Base-by-base conservation (phyloP, 2,888 invertebrate genomes). In the Ophion costatus region DNA sequence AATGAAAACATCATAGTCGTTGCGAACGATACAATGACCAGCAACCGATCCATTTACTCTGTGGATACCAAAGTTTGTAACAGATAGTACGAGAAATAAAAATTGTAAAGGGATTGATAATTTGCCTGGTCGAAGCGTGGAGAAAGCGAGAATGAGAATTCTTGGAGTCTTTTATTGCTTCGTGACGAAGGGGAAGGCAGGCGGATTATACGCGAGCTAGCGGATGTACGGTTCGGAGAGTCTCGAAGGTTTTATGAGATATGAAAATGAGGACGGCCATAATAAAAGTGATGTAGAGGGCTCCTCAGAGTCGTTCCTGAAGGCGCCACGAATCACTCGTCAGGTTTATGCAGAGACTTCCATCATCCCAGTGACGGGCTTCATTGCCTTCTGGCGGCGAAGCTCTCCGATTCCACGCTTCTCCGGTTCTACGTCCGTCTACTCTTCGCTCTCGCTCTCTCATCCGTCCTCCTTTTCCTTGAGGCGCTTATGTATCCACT, bases 271-370 rank as follows among this genome's bases (percentile, higher is more conserved):
- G 93, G 91, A 92, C 92, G 92, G 91, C 91, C 90, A 93, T 92
- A 92, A 93, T 93, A 94, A 94, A 94, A 93, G 91, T 93, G 94
- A 94, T 93, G 91, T 93, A 94, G 92, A 91, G 90, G 92, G 92
- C 93, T 92, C 93, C 92, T 91, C 92, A 89, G 89, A 92, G 93
- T 93, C 92, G 92, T 93, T 93, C 89, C 91, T 92, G 91, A 93
- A 93, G 93, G 93, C 93, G 91, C 91, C 91, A 93, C 92, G 92
- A 93, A 93, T 93, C 93, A 93, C 93, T 93, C 93, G 93, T 93
- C 93, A 93, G 92, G 89, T 93, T 93, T 93, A 93, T 93, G 93
- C 93, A 89, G 90, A 91, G 91, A 93, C 92, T 94, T 94, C 94
- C 94, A 94, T 94, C 94, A 94, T 93, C 90, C 87, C 89, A 89